A percentile compares a stretch with the other conserved stretches of the same genome.
Conservation (phyloP, 2,888 invertebrate genomes). For the Xylophagus ater region DNA sequence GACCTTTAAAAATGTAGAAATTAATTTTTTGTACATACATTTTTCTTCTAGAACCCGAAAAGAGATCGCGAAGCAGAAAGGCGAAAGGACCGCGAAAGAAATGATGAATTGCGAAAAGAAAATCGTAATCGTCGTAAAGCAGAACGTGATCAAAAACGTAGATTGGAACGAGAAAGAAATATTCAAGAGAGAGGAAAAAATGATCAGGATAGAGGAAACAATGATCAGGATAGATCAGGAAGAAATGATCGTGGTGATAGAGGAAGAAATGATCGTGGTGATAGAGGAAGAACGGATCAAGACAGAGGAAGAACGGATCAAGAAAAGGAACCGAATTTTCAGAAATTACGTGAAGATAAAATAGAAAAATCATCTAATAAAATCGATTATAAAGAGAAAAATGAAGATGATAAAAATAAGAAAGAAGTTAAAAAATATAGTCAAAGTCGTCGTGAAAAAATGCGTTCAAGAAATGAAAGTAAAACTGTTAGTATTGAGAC, state of each 20-base stretch:
- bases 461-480: constrained; percentile 12
- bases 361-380: constrained; percentile 13
- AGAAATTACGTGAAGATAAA: constrained; percentile 3
- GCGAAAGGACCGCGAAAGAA: constrained; percentile 28
- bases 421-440: constrained; percentile 28
- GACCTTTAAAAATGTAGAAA: too few species aligned
- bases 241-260: too few species aligned
- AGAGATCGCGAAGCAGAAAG: constrained; percentile 1
- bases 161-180: constrained; percentile 37
- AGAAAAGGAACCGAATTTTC: neutral
- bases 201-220: too few species aligned
- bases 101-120: constrained; percentile 19
- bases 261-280: too few species aligned
- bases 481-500: constrained; percentile 4
- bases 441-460: constrained; percentile 23
- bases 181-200: constrained; percentile 17
- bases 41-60: too few species aligned
- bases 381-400: constrained; percentile 10
- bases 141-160: constrained; percentile 29
- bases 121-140: constrained; percentile 6
- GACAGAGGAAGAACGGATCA: too few species aligned
- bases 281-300: too few species aligned
- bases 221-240: too few species aligned
- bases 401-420: constrained; percentile 20
- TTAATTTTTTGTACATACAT: too few species aligned